phyloP scores from a whole-genome alignment of 2,797 vertebrate genomes.

The Tenualosa ilisha region DNA sequence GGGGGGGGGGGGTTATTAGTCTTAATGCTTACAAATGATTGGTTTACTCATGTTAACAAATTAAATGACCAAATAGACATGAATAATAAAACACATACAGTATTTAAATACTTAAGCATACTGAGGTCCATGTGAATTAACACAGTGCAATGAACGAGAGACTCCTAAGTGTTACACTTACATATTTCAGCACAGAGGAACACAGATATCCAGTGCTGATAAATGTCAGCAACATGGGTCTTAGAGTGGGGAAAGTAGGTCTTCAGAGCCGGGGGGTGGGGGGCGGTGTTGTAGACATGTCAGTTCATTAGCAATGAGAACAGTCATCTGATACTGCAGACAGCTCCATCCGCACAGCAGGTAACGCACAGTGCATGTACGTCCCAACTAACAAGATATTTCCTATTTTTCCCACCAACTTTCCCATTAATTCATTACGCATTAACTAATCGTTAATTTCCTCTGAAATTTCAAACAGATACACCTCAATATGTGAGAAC shows the following conservation, averaged over 20 bases:
- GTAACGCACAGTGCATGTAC: slow-evolving; percentile 43
- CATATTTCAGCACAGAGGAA: not conserved
- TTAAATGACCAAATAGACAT: not conserved
- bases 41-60: not conserved
- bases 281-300: slow-evolving; percentile 26
- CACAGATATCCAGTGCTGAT: not conserved
- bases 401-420: slow-evolving; percentile 39
- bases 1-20: too few relatives aligned
- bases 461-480: not conserved
- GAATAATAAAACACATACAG: not conserved
- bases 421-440: not conserved
- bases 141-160: too few relatives aligned
- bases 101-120: not conserved
- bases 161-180: not conserved
- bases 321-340: slow-evolving; percentile 61
- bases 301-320: slow-evolving; percentile 44
- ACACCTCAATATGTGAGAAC: not conserved
- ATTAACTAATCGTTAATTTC: slow-evolving; percentile 13
- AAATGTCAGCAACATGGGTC: not conserved
- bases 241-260: slow-evolving; percentile 2
- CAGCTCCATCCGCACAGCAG: slow-evolving; percentile 68
- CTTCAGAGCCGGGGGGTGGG: slow-evolving; percentile 33
- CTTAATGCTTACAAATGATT: not conserved
- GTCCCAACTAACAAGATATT: slow-evolving; percentile 62
- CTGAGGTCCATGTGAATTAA: not conserved